phyloP scores from a whole-genome alignment of 1,140 invertebrate species.

The Rhagoletis pomonella region DNA sequence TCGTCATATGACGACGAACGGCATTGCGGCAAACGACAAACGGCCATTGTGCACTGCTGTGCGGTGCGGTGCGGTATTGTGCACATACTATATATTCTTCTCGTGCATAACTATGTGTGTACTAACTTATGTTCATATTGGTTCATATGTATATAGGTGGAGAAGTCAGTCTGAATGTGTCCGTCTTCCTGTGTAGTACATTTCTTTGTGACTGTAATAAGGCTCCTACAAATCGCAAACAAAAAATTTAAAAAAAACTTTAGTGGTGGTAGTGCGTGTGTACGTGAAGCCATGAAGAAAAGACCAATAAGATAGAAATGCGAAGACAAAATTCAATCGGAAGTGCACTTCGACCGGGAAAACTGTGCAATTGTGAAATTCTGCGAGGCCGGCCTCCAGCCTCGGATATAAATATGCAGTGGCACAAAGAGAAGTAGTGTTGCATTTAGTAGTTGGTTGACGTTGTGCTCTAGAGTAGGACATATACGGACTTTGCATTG shows the following conservation, averaged over 20 bases:
- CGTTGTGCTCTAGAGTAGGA: background rate
- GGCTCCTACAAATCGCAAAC: constrained; percentile 22
- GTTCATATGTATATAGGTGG: constrained; percentile 7
- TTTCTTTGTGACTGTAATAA: background rate
- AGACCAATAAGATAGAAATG: constrained; percentile 16
- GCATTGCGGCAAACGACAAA: constrained; percentile 44
- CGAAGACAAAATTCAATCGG: constrained; percentile 35
- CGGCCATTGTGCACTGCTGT: constrained; percentile 29
- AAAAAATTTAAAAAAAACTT: background rate
- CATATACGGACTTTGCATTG: background rate
- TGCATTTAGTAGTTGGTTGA: background rate
- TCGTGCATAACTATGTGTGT: background rate
- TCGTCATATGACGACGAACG: constrained; percentile 40
- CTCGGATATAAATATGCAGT: background rate
- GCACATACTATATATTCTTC: background rate
- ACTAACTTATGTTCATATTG: background rate
- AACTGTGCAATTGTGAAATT: constrained; percentile 40
- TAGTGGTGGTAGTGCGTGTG: constrained; percentile 7
- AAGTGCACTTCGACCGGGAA: constrained; percentile 48
- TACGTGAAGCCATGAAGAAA: constrained; percentile 26
- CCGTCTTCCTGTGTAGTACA: background rate
- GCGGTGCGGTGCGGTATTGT: background rate
- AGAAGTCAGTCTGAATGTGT: constrained; percentile 20
- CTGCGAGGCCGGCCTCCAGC: constrained; percentile 7
- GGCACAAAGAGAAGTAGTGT: background rate